These are phyloP conservation scores for Acanthaster planci DNA, from an alignment of 35 echinoderm and acorn worm genomes.

Conservation along the genomic window DNA sequence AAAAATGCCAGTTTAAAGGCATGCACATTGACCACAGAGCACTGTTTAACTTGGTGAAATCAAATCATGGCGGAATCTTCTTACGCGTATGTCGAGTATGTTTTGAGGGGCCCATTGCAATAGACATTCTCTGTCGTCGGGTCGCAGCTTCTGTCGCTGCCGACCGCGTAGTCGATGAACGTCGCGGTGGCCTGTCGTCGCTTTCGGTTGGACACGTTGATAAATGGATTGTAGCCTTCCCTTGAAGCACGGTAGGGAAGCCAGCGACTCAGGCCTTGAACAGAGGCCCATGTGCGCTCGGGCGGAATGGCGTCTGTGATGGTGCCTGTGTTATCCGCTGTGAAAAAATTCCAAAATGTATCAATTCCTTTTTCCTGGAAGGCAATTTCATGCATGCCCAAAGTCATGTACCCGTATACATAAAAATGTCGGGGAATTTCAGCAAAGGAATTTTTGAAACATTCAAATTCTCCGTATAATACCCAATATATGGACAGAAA, in stretches of 20 bases:
- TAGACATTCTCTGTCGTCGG: not conserved
- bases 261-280: slow-evolving; percentile 10
- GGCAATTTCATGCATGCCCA: too few species aligned
- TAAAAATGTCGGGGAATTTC: too few species aligned
- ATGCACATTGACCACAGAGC: too few species aligned
- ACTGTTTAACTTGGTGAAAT: too few species aligned
- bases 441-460: too few species aligned
- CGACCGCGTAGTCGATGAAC: not conserved
- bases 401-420: too few species aligned
- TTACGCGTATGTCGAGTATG: slow-evolving; percentile 24
- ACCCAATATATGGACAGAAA: too few species aligned
- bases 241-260: slow-evolving; percentile 23
- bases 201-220: not conserved
- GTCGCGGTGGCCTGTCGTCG: not conserved
- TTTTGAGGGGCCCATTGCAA: slow-evolving; percentile 27
- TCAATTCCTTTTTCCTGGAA: too few species aligned
- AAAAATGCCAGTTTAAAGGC: too few species aligned
- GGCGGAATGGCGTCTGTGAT: not conserved
- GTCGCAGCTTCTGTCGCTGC: not conserved
- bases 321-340: not conserved
- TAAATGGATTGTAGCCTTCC: slow-evolving; percentile 17
- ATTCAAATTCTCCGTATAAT: too few species aligned
- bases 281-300: not conserved
- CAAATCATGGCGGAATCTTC: not conserved
- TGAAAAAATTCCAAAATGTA: too few species aligned